Percentiles rank a stretch among this genome's conserved stretches.
Evolutionary conservation across 2,888 invertebrate genomes (phyloP).

Genomic region (Lypha dubia): DNA sequence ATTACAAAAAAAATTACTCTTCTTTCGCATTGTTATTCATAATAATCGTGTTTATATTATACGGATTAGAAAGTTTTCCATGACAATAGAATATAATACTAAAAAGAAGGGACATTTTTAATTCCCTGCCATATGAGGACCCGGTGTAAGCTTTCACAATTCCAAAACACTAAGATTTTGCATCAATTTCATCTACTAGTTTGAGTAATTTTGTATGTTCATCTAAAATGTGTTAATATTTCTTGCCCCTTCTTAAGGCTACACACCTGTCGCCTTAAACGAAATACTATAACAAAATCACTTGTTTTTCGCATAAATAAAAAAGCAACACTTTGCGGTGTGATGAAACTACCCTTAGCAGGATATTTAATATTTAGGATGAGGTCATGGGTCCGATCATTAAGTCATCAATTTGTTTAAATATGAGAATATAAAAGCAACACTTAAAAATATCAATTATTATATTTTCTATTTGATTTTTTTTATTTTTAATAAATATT

Average conservation of each 20-base stretch:
- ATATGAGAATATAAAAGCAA: constrained; percentile 3
- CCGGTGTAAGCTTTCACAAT: no score
- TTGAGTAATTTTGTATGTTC: no score
- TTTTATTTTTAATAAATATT: no score
- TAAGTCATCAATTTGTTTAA: constrained; percentile 34
- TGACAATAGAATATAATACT: no score
- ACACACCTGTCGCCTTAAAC: constrained; percentile 26
- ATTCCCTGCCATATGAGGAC: no score
- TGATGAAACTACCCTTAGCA: constrained; percentile 45
- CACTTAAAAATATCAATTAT: constrained; percentile 19
- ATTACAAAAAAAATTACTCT: background rate
- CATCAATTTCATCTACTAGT: no score
- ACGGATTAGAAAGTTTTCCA: no score
- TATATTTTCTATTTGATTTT: background rate
- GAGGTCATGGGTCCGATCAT: constrained; percentile 59
- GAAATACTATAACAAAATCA: background rate
- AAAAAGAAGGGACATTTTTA: no score
- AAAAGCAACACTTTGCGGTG: background rate
- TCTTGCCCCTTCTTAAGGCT: background rate
- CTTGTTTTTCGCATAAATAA: no score
- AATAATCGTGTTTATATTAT: background rate
- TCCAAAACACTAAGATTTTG: no score
- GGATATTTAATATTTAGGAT: constrained; percentile 54
- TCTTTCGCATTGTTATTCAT: background rate
- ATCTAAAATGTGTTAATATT: no score